phyloP scores from a whole-genome alignment of 2,888 invertebrate species.

The Tromatobia lineatoria region DNA sequence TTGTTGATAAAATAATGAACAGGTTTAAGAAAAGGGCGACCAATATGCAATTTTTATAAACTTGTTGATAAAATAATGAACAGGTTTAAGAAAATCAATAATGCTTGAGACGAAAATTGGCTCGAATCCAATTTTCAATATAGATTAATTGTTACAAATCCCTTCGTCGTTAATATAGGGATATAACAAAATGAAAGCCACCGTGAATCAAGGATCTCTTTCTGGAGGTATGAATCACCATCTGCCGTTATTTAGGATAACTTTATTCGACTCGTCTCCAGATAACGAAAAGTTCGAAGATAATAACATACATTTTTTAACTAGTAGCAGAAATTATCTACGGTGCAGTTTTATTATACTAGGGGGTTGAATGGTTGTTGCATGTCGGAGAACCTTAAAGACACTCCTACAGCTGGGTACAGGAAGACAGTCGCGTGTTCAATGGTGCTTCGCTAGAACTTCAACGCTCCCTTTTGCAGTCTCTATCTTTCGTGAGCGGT shows the following conservation, averaged over 20 bases:
- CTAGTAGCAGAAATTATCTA: neutral
- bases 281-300: neutral
- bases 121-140: neutral
- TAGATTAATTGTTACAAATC: neutral
- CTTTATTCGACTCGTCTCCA: neutral
- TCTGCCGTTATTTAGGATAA: neutral
- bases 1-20: too few relatives aligned
- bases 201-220: neutral
- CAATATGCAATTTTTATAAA: neutral
- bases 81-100: too few relatives aligned
- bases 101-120: too few relatives aligned
- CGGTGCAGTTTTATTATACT: constrained; percentile 1
- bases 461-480: constrained; percentile 55
- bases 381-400: constrained; percentile 68
- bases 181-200: neutral
- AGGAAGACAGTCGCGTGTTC: constrained; percentile 75
- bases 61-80: too few relatives aligned
- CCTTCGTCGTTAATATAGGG: neutral
- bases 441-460: constrained; percentile 68
- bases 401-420: constrained; percentile 52
- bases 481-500: constrained; percentile 37
- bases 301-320: constrained; percentile 3
- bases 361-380: constrained; percentile 64
- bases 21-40: neutral
- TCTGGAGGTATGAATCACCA: neutral